Percentiles rank a stretch among this genome's conserved stretches.
phyloP scores from a whole-genome alignment of 2,797 vertebrate species.

The Esox lucius region DNA sequence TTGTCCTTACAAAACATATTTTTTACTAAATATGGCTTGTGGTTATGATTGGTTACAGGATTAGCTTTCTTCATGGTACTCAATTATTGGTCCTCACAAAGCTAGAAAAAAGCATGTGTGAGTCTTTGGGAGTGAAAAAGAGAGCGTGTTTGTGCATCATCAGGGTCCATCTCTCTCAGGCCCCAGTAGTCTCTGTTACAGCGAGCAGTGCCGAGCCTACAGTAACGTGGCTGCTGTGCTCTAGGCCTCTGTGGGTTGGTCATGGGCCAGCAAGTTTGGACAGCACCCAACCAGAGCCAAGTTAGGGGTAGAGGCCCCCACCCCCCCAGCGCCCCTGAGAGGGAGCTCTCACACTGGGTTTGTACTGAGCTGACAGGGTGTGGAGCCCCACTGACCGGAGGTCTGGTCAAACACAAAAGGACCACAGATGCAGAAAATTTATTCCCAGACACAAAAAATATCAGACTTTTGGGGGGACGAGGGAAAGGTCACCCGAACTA shows the following conservation, averaged over 20 bases:
- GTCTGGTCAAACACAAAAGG: conserved; percentile 27
- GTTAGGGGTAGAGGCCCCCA: conserved; percentile 1
- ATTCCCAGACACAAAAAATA: conserved; percentile 20
- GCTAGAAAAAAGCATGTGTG: background rate
- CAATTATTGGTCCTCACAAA: too few species aligned
- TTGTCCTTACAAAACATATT: too few species aligned
- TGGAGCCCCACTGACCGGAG: conserved; percentile 19
- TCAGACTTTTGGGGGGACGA: background rate
- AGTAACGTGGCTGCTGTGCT: background rate
- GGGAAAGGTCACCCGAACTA: background rate
- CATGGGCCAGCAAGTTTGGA: conserved; percentile 13
- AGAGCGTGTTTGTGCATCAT: background rate
- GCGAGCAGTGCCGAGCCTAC: background rate
- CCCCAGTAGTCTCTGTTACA: background rate
- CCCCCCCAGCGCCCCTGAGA: conserved; percentile 6
- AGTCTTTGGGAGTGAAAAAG: background rate
- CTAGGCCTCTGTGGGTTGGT: background rate
- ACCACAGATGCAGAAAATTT: conserved; percentile 39
- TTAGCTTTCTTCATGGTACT: too few species aligned
- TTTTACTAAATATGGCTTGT: too few species aligned
- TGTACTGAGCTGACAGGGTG: conserved; percentile 19
- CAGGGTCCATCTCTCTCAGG: background rate
- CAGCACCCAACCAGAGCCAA: background rate
- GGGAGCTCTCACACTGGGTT: conserved; percentile 4
- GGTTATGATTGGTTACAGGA: too few species aligned